These are phyloP conservation scores for Galleria mellonella DNA, from an alignment of 1,140 invertebrate species.

Conservation along the genomic window DNA sequence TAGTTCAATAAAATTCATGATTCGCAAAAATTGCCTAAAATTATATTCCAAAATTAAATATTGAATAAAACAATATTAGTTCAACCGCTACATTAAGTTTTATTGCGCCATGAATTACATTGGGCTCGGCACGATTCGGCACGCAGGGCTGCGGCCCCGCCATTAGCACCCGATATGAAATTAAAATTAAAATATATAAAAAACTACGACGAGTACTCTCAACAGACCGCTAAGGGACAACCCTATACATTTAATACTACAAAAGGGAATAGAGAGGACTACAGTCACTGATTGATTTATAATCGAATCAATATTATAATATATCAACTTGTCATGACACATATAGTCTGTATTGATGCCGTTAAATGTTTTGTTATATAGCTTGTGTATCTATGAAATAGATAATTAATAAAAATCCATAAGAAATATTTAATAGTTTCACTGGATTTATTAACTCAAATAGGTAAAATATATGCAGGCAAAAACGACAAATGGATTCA, in stretches of 20 bases:
- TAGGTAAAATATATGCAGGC: too few relatives aligned
- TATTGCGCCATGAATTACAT: constrained; percentile 68
- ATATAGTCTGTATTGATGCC: too few relatives aligned
- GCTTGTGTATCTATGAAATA: too few relatives aligned
- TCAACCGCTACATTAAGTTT: constrained; percentile 71
- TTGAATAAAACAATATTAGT: constrained; percentile 73
- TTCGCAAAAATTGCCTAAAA: constrained; percentile 56
- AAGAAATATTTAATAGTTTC: too few relatives aligned
- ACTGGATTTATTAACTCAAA: too few relatives aligned
- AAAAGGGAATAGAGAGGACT: constrained; percentile 25
- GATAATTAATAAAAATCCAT: too few relatives aligned
- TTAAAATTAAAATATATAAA: constrained; percentile 75
- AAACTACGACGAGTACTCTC: constrained; percentile 58
- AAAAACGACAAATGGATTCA: too few relatives aligned
- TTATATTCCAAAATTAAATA: constrained; percentile 67
- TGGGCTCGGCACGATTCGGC: constrained; percentile 57
- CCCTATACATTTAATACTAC: constrained; percentile 57
- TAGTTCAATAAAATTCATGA: constrained; percentile 63
- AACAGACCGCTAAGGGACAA: constrained; percentile 66
- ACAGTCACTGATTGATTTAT: too few relatives aligned
- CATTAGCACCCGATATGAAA: constrained; percentile 72
- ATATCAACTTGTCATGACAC: too few relatives aligned
- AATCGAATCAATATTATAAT: too few relatives aligned
- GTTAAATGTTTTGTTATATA: too few relatives aligned
- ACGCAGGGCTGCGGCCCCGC: constrained; percentile 63